Evolutionary conservation across 2,888 invertebrate genomes (phyloP).

Genomic region (Acronicta leporina): DNA sequence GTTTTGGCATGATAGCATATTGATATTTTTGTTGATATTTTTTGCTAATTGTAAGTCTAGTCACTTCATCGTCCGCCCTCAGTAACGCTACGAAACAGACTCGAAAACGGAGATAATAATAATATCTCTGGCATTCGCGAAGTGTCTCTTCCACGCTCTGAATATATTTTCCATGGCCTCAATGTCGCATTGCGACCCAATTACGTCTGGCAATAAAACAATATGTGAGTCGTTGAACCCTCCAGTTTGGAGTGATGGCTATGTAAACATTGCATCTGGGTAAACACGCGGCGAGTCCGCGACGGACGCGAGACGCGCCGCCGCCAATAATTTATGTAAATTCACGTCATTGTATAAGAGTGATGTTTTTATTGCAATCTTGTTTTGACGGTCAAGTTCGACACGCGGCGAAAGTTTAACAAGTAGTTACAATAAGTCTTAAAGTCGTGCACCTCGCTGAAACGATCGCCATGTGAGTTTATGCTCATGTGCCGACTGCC

Average conservation of each 20-base stretch:
- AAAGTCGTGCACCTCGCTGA: constrained; percentile 37
- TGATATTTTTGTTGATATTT: constrained; percentile 17
- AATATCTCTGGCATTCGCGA: constrained; percentile 60
- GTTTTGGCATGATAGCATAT: constrained; percentile 31
- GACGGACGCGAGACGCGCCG: constrained; percentile 73
- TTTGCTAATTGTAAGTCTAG: constrained; percentile 25
- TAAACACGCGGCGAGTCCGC: constrained; percentile 63
- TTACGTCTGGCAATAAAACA: constrained; percentile 85
- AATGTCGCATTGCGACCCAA: constrained; percentile 83
- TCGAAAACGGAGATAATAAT: constrained; percentile 60
- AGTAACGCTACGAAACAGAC: constrained; percentile 33
- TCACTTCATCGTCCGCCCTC: background rate
- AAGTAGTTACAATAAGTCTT: constrained; percentile 65
- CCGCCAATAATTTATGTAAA: constrained; percentile 88
- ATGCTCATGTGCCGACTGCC: constrained; percentile 17
- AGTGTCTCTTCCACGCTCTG: constrained; percentile 67
- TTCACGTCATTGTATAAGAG: constrained; percentile 85
- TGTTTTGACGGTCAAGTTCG: constrained; percentile 88
- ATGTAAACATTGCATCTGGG: constrained; percentile 86
- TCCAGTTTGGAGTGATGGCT: constrained; percentile 71
- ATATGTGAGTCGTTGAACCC: constrained; percentile 86
- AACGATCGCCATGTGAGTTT: constrained; percentile 28
- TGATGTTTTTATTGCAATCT: constrained; percentile 86
- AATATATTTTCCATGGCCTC: constrained; percentile 76
- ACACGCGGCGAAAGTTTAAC: constrained; percentile 77